These are phyloP conservation scores for Erpobdella octoculata DNA, from an alignment of 2,888 invertebrate genomes.

Conservation along the genomic window DNA sequence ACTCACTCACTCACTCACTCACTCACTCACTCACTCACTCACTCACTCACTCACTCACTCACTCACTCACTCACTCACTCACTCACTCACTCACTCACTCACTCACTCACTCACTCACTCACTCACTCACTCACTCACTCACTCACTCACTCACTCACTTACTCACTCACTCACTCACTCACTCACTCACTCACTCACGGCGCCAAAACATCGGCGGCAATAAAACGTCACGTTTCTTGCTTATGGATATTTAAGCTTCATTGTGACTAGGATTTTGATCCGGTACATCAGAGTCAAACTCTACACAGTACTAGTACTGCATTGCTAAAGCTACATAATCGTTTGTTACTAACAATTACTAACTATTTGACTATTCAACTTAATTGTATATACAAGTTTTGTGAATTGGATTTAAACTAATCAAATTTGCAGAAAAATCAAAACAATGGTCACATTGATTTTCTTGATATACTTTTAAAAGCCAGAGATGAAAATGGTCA, in stretches of 20 bases:
- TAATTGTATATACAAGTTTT: too few relatives aligned
- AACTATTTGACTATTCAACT: too few relatives aligned
- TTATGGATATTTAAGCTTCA: too few relatives aligned
- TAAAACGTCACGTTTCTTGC: too few relatives aligned
- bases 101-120: constrained; percentile 6
- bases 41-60: neutral
- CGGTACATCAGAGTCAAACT: neutral
- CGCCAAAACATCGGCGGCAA: too few relatives aligned
- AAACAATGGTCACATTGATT: constrained; percentile 26
- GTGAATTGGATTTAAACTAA: too few relatives aligned
- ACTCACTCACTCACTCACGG: constrained; percentile 1
- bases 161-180: constrained; percentile 2
- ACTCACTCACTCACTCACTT: constrained; percentile 2
- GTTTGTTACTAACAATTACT: too few relatives aligned
- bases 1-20: neutral
- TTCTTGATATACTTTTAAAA: constrained; percentile 35
- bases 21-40: neutral
- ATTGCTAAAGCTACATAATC: neutral
- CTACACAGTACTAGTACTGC: neutral
- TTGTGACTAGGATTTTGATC: too few relatives aligned
- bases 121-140: constrained; percentile 6
- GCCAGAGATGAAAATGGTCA: constrained; percentile 40
- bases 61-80: neutral
- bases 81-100: neutral
- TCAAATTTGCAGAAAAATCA: neutral